Conservation (phyloP, 2,113 vertebrate genomes). For the Neodon shergylaensis region DNA sequence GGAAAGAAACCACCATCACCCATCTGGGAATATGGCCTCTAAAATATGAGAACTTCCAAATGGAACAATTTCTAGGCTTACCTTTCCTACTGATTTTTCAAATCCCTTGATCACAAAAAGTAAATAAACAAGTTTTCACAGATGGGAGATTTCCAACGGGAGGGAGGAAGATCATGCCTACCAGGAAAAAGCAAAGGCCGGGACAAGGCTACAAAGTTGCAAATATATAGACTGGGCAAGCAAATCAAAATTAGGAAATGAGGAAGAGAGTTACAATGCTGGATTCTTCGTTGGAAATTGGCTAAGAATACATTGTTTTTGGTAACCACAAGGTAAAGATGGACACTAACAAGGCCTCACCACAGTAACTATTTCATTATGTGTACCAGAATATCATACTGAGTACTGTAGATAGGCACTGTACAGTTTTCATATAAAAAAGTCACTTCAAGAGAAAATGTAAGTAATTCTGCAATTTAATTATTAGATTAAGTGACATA, state of each 20-base stretch:
- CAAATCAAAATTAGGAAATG: neutral
- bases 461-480: neutral
- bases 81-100: conserved; percentile 29
- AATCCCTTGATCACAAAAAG: conserved; percentile 16
- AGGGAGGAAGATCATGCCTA: neutral
- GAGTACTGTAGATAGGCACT: neutral
- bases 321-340: neutral
- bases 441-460: neutral
- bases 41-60: conserved; percentile 3
- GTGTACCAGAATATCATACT: neutral
- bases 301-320: neutral
- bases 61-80: neutral
- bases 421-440: neutral
- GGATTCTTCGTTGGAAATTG: too few species aligned
- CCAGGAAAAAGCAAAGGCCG: neutral
- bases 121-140: conserved; percentile 6
- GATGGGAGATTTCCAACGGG: neutral
- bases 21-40: conserved; percentile 26
- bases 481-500: neutral
- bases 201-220: neutral
- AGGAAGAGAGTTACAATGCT: neutral
- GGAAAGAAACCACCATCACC: conserved; percentile 56
- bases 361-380: neutral
- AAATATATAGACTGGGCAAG: neutral
- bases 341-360: neutral